Evolutionary conservation across 2,888 invertebrate genomes (phyloP).

Genomic region (Leptogaster cylindrica): DNA sequence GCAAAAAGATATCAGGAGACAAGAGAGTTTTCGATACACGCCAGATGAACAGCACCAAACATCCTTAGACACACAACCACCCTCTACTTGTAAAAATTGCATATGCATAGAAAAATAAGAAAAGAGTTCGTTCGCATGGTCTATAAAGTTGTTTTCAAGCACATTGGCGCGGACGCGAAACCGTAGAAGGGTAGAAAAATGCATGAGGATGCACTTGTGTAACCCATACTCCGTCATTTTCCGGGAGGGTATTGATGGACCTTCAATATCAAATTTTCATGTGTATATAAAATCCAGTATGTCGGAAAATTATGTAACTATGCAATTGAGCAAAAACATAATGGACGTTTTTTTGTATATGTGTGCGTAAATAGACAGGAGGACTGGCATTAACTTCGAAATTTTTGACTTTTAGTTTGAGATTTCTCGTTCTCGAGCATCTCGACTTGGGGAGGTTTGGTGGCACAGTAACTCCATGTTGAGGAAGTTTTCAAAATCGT

Average conservation of each 20-base stretch:
- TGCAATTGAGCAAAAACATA: slow-evolving; percentile 4
- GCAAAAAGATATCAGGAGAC: slow-evolving; percentile 19
- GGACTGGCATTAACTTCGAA: slow-evolving; percentile 6
- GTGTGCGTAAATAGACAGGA: slow-evolving; percentile 21
- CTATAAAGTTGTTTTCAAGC: slow-evolving; percentile 32
- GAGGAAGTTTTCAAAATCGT: not conserved
- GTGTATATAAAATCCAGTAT: slow-evolving; percentile 4
- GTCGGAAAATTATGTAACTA: slow-evolving; percentile 25
- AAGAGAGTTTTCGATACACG: slow-evolving; percentile 16
- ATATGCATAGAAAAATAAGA: slow-evolving; percentile 37
- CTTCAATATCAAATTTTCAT: slow-evolving; percentile 20
- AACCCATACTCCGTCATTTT: not conserved
- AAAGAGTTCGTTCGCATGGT: slow-evolving; percentile 18
- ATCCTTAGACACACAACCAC: slow-evolving; percentile 23
- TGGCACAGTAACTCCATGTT: too few species aligned
- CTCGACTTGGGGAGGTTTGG: too few species aligned
- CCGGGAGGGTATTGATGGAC: slow-evolving; percentile 15
- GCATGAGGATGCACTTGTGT: slow-evolving; percentile 24
- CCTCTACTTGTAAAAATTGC: slow-evolving; percentile 29
- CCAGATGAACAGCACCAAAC: slow-evolving; percentile 25
- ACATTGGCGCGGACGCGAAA: slow-evolving; percentile 25
- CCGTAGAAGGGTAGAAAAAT: slow-evolving; percentile 20
- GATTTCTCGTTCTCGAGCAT: too few species aligned
- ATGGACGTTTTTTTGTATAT: slow-evolving; percentile 7
- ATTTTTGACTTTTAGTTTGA: not conserved